These are phyloP conservation scores for Lampropteryx suffumata DNA, from an alignment of 2,888 invertebrate genomes.

Conservation along the genomic window DNA sequence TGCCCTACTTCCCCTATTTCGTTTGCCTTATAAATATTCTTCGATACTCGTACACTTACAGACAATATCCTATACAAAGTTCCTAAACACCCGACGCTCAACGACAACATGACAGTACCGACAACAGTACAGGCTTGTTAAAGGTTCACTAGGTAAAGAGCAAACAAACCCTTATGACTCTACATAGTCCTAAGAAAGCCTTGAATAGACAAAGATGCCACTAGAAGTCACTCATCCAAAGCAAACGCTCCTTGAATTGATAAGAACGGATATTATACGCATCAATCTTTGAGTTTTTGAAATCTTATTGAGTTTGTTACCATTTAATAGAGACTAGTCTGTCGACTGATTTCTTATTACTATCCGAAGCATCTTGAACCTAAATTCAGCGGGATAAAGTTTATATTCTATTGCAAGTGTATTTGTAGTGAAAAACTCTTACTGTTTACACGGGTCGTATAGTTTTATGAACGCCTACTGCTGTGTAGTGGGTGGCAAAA, in stretches of 20 bases:
- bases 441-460: slow-evolving; percentile 31
- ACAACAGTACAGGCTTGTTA: neutral
- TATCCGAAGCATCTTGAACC: neutral
- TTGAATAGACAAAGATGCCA: too few species aligned
- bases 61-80: slow-evolving; percentile 11
- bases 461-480: slow-evolving; percentile 31
- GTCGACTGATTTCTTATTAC: too few species aligned
- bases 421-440: neutral
- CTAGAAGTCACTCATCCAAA: too few species aligned
- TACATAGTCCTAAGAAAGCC: too few species aligned
- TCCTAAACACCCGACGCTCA: slow-evolving; percentile 13
- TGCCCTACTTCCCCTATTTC: slow-evolving; percentile 1
- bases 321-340: too few species aligned
- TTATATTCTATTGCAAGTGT: neutral
- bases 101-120: slow-evolving; percentile 1
- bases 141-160: neutral
- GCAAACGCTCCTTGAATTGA: too few species aligned
- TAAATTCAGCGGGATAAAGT: neutral
- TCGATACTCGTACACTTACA: slow-evolving; percentile 5
- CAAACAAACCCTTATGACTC: too few species aligned
- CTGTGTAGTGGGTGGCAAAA: slow-evolving; percentile 23
- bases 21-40: slow-evolving; percentile 4
- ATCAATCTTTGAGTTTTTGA: too few species aligned
- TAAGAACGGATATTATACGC: too few species aligned
- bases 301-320: too few species aligned